Conservation (phyloP, 2,113 vertebrate genomes). For the Oryzias melastigma region DNA sequence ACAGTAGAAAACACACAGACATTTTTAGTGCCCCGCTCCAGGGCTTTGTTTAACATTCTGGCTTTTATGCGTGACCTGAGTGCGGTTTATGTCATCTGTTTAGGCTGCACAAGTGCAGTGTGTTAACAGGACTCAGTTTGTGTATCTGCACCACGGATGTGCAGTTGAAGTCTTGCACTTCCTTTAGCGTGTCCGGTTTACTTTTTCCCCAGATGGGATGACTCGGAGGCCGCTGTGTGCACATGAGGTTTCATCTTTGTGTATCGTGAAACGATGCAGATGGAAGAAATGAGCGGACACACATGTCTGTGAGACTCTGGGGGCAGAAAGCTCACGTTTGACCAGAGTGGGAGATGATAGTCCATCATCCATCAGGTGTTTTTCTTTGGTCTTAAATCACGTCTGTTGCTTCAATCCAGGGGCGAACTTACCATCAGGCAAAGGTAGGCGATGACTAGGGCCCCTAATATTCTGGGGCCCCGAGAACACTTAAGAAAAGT, state of each 20-base stretch:
- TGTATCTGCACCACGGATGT: conserved; percentile 47
- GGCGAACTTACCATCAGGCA: too few species aligned
- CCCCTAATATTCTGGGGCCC: too few species aligned
- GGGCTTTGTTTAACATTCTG: conserved; percentile 21
- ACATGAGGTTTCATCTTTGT: conserved; percentile 19
- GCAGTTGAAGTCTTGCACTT: conserved; percentile 24
- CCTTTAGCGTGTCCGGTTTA: conserved; percentile 49
- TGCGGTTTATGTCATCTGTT: conserved; percentile 58
- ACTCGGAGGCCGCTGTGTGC: conserved; percentile 16
- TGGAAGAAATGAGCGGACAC: conserved; percentile 39
- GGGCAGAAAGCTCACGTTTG: too few species aligned
- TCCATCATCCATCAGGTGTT: too few species aligned
- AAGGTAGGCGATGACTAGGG: too few species aligned
- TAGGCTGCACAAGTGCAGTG: conserved; percentile 34
- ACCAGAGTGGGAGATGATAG: too few species aligned
- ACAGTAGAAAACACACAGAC: background rate
- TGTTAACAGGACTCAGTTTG: conserved; percentile 48
- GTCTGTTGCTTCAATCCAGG: too few species aligned
- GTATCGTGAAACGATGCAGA: conserved; percentile 49
- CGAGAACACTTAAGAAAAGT: too few species aligned
- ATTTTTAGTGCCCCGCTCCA: conserved; percentile 9
- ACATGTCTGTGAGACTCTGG: background rate
- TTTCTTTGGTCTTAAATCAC: too few species aligned
- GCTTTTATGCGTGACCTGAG: conserved; percentile 33
- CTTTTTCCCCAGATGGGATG: conserved; percentile 38